Conservation (phyloP, 2,113 vertebrate genomes). For the Mungos mungo region DNA sequence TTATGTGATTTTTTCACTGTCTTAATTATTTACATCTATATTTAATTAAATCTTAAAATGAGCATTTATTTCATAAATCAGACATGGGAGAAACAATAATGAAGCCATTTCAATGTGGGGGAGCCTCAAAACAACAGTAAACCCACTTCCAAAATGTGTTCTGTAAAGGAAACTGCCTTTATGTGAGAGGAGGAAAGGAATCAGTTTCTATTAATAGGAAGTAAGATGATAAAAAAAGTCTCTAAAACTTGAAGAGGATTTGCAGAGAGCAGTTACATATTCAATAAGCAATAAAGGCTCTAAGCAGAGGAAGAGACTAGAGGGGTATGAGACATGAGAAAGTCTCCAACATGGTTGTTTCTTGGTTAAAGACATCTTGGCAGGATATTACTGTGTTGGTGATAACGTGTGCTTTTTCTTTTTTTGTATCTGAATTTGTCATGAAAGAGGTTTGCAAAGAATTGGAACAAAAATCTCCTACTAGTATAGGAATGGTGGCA, state of each 20-base stretch:
- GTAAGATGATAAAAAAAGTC: neutral
- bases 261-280: neutral
- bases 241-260: neutral
- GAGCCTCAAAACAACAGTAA: neutral
- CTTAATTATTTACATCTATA: neutral
- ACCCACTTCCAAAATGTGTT: neutral
- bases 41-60: neutral
- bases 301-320: neutral
- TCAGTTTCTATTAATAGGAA: neutral
- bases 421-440: neutral
- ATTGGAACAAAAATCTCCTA: neutral
- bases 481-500: neutral
- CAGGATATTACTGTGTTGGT: neutral
- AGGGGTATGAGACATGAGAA: fast-evolving
- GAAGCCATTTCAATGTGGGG: neutral
- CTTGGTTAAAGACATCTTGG: neutral
- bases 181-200: neutral
- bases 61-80: neutral
- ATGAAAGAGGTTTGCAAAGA: neutral
- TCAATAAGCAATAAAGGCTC: neutral
- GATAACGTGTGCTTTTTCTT: neutral
- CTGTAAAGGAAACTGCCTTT: neutral
- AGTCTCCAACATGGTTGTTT: neutral
- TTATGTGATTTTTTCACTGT: neutral
- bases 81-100: neutral